Conservation (phyloP, 2,113 vertebrate genomes). For the Platycercus adscitus region DNA sequence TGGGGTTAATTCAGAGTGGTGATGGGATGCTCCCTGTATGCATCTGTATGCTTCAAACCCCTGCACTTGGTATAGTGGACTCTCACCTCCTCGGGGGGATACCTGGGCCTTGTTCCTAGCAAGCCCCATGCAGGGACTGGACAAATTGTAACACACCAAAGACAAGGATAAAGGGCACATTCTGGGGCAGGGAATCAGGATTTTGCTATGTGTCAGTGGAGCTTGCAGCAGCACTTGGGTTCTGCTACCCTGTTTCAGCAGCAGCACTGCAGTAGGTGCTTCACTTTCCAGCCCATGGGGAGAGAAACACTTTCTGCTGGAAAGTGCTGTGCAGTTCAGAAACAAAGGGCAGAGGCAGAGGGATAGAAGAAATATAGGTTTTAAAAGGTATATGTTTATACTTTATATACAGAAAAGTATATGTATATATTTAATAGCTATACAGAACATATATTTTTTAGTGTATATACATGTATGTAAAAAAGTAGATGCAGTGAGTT, state of each 20-base stretch:
- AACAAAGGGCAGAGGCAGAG: not conserved
- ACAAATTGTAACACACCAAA: not conserved
- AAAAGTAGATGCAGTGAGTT: not conserved
- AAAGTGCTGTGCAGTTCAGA: not conserved
- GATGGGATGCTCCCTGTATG: not conserved
- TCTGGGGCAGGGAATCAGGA: not conserved
- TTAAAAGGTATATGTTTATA: not conserved
- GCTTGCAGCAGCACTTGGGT: not conserved
- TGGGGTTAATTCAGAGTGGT: not conserved
- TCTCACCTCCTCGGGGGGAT: not conserved
- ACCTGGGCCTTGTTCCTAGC: not conserved
- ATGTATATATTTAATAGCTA: not conserved
- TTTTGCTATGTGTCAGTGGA: not conserved
- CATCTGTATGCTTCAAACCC: not conserved
- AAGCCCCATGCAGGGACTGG: not conserved
- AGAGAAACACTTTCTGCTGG: not conserved
- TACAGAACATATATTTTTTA: not conserved
- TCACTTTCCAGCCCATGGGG: not conserved
- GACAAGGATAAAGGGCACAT: not conserved
- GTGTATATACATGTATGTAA: not conserved
- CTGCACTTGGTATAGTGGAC: accelerated
- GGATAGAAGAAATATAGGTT: not conserved
- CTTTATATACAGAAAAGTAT: not conserved
- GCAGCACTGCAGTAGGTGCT: not conserved
- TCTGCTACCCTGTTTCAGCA: not conserved